These are phyloP conservation scores for Zaprionus nigranus DNA, from an alignment of 1,140 invertebrate species.

Conservation along the genomic window DNA sequence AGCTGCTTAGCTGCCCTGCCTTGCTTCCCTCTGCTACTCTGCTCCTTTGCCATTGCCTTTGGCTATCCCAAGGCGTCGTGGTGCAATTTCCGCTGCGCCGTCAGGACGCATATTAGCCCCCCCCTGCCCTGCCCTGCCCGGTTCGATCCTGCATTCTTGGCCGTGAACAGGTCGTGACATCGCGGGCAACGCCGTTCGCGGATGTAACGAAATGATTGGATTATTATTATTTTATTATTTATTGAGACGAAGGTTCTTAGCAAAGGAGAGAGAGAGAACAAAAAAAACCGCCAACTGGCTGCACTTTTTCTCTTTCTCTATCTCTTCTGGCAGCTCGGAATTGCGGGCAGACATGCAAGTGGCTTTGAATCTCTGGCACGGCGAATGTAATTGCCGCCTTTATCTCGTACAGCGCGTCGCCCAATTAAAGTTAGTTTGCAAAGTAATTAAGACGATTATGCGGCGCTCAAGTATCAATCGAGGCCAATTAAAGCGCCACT, in stretches of 20 bases:
- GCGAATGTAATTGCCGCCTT: slow-evolving; percentile 68
- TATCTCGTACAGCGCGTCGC: slow-evolving; percentile 66
- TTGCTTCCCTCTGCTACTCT: background rate
- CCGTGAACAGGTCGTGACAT: background rate
- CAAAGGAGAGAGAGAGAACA: background rate
- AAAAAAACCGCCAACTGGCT: slow-evolving; percentile 3
- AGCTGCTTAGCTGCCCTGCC: slow-evolving; percentile 66
- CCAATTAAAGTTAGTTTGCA: slow-evolving; percentile 81
- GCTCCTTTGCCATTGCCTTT: background rate
- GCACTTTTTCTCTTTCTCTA: slow-evolving; percentile 25
- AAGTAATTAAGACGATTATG: slow-evolving; percentile 82
- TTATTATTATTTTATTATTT: slow-evolving; percentile 82
- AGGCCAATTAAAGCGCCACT: slow-evolving; percentile 68
- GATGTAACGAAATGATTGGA: slow-evolving; percentile 81
- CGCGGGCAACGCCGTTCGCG: slow-evolving; percentile 57
- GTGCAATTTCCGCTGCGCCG: slow-evolving; percentile 75
- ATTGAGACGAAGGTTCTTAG: slow-evolving; percentile 54
- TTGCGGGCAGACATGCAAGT: slow-evolving; percentile 73
- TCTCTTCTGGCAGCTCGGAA: slow-evolving; percentile 32
- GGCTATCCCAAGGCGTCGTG: slow-evolving; percentile 32
- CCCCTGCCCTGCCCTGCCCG: too few species aligned
- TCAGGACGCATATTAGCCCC: slow-evolving; percentile 65
- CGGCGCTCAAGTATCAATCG: slow-evolving; percentile 81
- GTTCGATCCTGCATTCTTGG: background rate
- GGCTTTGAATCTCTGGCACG: slow-evolving; percentile 45